Percentiles rank a stretch among this genome's conserved stretches.
phyloP scores from a whole-genome alignment of 2,113 vertebrate species.

The Leucosticte australis region DNA sequence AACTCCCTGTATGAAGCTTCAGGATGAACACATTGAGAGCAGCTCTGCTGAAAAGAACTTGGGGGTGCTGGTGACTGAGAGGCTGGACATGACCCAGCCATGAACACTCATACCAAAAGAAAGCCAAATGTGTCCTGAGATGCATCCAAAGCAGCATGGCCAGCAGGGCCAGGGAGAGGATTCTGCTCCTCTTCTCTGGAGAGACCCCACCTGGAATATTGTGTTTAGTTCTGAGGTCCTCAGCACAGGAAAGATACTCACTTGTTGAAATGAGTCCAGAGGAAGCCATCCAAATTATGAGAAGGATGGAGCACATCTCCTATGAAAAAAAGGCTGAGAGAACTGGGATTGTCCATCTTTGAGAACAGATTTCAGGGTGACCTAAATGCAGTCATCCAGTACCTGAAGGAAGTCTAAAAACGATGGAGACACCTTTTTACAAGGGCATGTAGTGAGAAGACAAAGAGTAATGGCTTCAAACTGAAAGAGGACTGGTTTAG shows the following conservation, averaged over 20 bases:
- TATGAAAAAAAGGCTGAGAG: background rate
- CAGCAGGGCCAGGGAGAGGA: background rate
- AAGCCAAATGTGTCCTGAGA: background rate
- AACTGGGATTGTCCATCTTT: background rate
- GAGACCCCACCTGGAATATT: background rate
- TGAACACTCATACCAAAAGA: background rate
- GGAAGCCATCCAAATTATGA: background rate
- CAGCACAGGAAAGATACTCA: background rate
- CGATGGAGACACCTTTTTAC: background rate
- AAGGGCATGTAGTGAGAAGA: background rate
- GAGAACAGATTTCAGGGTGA: background rate
- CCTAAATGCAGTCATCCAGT: background rate
- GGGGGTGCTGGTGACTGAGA: background rate
- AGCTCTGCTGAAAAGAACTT: accelerated
- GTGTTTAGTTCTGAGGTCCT: background rate
- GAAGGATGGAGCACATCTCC: background rate
- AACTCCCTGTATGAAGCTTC: background rate
- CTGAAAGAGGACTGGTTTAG: background rate
- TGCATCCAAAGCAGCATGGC: accelerated
- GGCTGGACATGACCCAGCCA: background rate
- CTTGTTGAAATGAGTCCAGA: background rate
- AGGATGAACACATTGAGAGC: background rate
- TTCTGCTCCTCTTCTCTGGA: background rate
- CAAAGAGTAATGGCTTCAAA: background rate
- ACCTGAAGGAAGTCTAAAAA: background rate